Evolutionary conservation across 2,113 vertebrate species (phyloP).

Genomic region (Oreocharis arfaki): DNA sequence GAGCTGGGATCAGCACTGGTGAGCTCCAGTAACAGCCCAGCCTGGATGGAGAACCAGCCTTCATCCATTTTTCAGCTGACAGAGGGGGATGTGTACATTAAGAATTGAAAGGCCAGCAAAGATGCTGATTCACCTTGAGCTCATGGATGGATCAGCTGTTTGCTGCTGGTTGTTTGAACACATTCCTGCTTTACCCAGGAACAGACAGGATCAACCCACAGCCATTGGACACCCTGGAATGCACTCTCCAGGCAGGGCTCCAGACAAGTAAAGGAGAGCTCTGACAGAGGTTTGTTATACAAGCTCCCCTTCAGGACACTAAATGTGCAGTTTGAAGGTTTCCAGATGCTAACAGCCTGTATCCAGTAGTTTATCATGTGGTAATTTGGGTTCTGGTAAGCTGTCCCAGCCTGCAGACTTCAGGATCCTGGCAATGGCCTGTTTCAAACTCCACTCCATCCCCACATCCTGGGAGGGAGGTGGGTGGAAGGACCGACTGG

Average conservation of each 20-base stretch:
- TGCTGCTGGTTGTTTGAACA: neutral
- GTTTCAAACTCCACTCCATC: neutral
- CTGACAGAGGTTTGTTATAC: neutral
- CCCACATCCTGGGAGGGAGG: neutral
- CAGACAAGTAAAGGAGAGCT: neutral
- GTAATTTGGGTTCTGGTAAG: neutral
- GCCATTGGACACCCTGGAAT: neutral
- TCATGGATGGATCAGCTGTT: neutral
- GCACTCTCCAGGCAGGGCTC: neutral
- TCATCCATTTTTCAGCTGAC: neutral
- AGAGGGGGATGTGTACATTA: neutral
- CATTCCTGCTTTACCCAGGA: neutral
- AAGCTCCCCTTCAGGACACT: neutral
- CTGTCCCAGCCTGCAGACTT: neutral
- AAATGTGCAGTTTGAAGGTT: neutral
- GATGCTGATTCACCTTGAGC: neutral
- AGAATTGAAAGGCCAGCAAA: neutral
- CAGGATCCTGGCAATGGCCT: neutral
- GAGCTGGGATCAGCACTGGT: neutral
- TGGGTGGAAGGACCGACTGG: neutral
- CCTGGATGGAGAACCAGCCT: neutral
- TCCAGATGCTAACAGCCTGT: constrained; percentile 42
- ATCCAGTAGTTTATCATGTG: neutral
- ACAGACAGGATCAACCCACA: neutral
- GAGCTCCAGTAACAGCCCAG: neutral